A percentile compares a stretch with the other conserved stretches of the same genome.
These are phyloP conservation scores for Nipponacmea schrenckii DNA, from an alignment of 2,888 invertebrate species.

Conservation along the genomic window DNA sequence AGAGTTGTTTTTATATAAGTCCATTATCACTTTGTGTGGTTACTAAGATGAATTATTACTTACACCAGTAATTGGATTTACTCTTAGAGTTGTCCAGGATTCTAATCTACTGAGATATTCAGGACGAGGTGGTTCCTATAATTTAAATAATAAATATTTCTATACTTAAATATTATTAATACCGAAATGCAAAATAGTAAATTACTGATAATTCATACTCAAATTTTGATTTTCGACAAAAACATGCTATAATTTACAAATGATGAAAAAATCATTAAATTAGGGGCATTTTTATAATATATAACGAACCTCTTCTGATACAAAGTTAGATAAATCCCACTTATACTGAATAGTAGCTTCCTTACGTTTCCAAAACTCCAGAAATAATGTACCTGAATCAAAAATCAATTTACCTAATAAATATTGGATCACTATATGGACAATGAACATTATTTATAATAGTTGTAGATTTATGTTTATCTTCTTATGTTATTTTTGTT, in stretches of 20 bases:
- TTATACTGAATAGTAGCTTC: constrained; percentile 64
- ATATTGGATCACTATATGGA: too few species aligned
- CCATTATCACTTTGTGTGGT: too few species aligned
- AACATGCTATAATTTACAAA: too few species aligned
- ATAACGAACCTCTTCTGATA: constrained; percentile 62
- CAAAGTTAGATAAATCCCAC: constrained; percentile 66
- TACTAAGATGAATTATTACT: constrained; percentile 23
- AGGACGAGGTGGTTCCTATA: constrained; percentile 89
- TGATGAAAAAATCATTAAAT: too few species aligned
- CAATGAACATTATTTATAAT: too few species aligned
- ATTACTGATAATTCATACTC: too few species aligned
- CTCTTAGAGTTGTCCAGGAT: constrained; percentile 74
- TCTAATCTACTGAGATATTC: constrained; percentile 86
- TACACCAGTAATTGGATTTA: constrained; percentile 70
- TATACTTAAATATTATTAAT: background rate
- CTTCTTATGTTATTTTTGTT: background rate
- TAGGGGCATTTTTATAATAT: too few species aligned
- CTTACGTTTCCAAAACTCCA: constrained; percentile 68
- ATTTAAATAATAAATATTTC: constrained; percentile 3
- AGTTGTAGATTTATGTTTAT: background rate
- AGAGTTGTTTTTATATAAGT: too few species aligned
- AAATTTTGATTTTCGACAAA: too few species aligned
- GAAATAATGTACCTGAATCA: constrained; percentile 63
- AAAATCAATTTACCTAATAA: background rate
- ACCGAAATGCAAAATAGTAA: background rate